These are phyloP conservation scores for Philonicus albiceps DNA, from an alignment of 2,888 invertebrate genomes.

Conservation along the genomic window DNA sequence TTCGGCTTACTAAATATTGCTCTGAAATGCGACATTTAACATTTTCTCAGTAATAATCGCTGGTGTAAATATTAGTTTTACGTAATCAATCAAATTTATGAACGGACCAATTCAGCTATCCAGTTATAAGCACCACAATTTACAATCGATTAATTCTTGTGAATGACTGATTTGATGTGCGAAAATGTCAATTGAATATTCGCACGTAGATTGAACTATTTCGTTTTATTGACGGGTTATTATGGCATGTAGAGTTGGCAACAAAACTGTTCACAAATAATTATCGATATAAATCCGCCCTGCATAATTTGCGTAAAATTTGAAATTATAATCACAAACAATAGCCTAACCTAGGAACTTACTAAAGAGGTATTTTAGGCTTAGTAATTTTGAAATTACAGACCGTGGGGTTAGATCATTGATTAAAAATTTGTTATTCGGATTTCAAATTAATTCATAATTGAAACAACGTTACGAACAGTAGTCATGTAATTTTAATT, in stretches of 20 bases:
- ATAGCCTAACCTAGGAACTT: neutral
- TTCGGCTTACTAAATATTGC: too few species aligned
- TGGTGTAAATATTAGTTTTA: too few species aligned
- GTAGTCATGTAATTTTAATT: neutral
- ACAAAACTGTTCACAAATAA: too few species aligned
- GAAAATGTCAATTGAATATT: neutral
- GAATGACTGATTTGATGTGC: neutral
- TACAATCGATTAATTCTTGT: neutral
- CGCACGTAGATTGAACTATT: neutral
- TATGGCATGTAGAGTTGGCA: neutral
- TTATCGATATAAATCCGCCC: neutral
- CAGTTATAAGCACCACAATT: neutral
- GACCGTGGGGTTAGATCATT: neutral
- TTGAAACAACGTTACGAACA: neutral
- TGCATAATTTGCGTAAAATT: neutral
- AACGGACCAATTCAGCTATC: neutral
- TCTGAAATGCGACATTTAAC: too few species aligned
- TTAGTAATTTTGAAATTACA: neutral
- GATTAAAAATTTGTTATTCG: neutral
- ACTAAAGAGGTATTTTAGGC: neutral
- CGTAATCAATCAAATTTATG: neutral
- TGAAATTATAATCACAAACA: neutral
- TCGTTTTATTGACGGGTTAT: neutral
- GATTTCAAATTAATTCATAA: neutral
- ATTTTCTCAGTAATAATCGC: too few species aligned